Evolutionary conservation across 64 coral and sea anemone species (phyloP).

Genomic region (Acropora tenuis): DNA sequence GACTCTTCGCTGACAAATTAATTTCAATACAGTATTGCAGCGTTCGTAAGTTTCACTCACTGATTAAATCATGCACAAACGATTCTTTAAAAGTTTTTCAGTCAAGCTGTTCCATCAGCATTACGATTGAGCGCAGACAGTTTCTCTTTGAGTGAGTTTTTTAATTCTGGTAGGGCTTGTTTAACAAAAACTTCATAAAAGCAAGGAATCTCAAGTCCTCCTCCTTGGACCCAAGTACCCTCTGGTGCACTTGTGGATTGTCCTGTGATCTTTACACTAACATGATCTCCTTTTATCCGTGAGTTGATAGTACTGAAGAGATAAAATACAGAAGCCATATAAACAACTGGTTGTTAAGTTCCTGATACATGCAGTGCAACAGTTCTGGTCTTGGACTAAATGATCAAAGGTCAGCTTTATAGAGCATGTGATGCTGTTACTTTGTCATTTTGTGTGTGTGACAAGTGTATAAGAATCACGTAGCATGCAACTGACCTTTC

Average conservation of each 20-base stretch:
- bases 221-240: constrained; percentile 40
- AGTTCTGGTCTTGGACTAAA: background rate
- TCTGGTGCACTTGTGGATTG: constrained; percentile 59
- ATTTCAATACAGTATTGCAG: background rate
- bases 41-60: background rate
- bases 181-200: constrained; percentile 1
- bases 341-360: background rate
- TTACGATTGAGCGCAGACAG: constrained; percentile 33
- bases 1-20: too few species aligned
- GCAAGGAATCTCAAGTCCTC: constrained; percentile 36
- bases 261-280: constrained; percentile 16
- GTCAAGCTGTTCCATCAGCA: constrained; percentile 37
- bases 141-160: constrained; percentile 32
- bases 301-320: constrained; percentile 27
- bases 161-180: constrained; percentile 24
- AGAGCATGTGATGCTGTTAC: background rate
- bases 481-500: constrained; percentile 22
- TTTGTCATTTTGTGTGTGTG: background rate
- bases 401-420: background rate
- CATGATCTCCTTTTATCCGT: constrained; percentile 33
- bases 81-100: constrained; percentile 33
- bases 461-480: background rate
- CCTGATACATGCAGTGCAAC: background rate
- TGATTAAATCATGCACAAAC: constrained; percentile 22
- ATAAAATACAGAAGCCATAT: constrained; percentile 46